Evolutionary conservation across 2,797 vertebrate genomes (phyloP), one percentile per base, ranked within the genome.

Genomic region (Ctenopoma kingsleyae): DNA sequence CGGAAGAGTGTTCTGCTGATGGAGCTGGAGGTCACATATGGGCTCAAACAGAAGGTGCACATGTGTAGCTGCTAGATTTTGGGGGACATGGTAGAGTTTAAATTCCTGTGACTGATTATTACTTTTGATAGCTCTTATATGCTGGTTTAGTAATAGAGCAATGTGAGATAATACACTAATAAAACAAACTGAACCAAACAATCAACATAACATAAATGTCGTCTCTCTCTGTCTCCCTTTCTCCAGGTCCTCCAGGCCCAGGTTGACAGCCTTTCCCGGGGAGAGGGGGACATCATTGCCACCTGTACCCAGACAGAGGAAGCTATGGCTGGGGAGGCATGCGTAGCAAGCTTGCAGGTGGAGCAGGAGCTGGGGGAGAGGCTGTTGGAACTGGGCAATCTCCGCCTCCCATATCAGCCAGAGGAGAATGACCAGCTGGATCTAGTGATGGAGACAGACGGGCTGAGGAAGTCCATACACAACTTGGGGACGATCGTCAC

Each of bases 1-100:
- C 93, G 97, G 67, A 99, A 98, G 91, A 99, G 97, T 0, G 97
- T 99, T n/a, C 91, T 99, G 72, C 95, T 99, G 4, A 99, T 99
- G 98, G 98, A 99, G 87, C 93, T 99, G 85, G 97, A 99, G 83
- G 97, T 99, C 86, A 99, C 97, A 55, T 97, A 96, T 10, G 97
- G 97, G 70, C 96, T 98, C 87, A 99, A 99, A 87, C 97, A 99
- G 89, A 98, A 99, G 95, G 98, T 98, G 1, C 16, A n/a, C 0
- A 38, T 30, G 5, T 49, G 19, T 7, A 51, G 8, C 15, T 50
- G 25, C 6, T 38, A 36, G 6, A 32, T 27, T 36, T 9, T 47
- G 11, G 6, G n/a, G 11, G 17, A 6, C 1, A 17, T 23, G 30
- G 19, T 16, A 25, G 19, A 10, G 49, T 49, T 52, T 0, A 38